Evolutionary conservation across 2,888 invertebrate genomes (phyloP), one percentile per base, ranked within the genome.

Genomic region (Drosophila subsilvestris): DNA sequence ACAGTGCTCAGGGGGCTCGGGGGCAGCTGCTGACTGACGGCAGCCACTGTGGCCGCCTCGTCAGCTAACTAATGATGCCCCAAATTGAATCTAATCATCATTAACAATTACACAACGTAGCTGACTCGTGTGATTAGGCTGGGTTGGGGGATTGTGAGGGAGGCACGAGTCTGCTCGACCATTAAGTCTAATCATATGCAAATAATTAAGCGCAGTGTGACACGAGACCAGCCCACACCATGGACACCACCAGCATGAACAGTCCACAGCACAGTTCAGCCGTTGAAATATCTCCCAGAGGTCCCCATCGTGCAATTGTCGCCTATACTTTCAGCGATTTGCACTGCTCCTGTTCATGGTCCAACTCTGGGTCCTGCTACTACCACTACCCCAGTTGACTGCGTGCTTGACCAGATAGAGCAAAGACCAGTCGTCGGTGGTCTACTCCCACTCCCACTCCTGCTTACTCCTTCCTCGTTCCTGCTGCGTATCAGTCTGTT

Each of bases 1-100:
- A 20, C 12, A 20, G 29, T 47, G 29, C 22, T 14, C n/a, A 8
- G 49, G 44, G 54, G 37, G 32, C 32, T 3, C 12, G 14, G 6
- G 14, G 32, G 61, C 58, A 48, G 74, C 74, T 74, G 70, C 69
- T 66, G 69, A 67, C 61, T 72, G 22, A 14, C 25, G 14, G 27
- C 53, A 18, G 42, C 59, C 37, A 42, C 51, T 65, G 51, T 9
- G 47, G 29, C 42, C 45, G 65, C 71, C 71, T 66, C 76, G 88
- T 80, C 86, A 81, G 89, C 81, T 86, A 89, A 88, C 91, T 91
- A 91, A 91, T 91, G 91, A 90, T 91, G 90, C 91, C 89, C 88
- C 89, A 91, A 91, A 91, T 91, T 91, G 91, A 91, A 90, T 91
- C 91, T 91, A 91, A 91, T 91, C 91, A 91, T 91, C 91, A 91